Percentiles rank a stretch among this genome's conserved stretches.
Evolutionary conservation across 2,113 vertebrate genomes (phyloP).

Genomic region (Telmatochromis brachygnathus): DNA sequence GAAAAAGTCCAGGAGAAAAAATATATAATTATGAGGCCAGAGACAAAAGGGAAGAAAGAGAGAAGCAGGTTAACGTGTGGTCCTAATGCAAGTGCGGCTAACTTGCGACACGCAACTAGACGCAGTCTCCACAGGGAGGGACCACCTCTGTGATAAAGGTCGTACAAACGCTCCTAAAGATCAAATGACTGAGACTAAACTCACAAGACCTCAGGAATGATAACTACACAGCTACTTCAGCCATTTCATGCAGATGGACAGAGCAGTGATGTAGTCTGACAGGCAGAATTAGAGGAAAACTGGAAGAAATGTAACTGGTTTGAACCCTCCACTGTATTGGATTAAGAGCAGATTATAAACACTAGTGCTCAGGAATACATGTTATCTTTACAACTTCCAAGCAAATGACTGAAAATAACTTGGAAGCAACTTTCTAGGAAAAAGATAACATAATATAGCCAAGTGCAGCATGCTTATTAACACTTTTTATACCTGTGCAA

Average conservation of each 20-base stretch:
- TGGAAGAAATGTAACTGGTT: background rate
- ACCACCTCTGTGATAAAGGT: slow-evolving; percentile 12
- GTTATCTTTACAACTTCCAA: background rate
- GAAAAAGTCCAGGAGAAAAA: background rate
- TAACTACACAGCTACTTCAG: slow-evolving; percentile 2
- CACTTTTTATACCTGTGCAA: background rate
- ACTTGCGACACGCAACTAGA: background rate
- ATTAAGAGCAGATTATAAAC: background rate
- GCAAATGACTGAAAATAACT: background rate
- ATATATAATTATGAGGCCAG: background rate
- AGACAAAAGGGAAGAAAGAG: background rate
- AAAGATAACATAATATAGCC: background rate
- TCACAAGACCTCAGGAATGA: slow-evolving; percentile 36
- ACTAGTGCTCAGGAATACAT: background rate
- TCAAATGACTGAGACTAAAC: slow-evolving; percentile 6
- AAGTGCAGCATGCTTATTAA: background rate
- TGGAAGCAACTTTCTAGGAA: background rate
- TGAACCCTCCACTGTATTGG: background rate
- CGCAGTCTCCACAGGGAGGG: background rate
- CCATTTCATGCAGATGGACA: background rate
- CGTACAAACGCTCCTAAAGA: slow-evolving; percentile 1
- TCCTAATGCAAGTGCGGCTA: background rate
- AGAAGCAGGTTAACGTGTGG: background rate
- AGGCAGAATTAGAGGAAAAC: background rate
- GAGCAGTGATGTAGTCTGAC: background rate